phyloP scores from a whole-genome alignment of 2,113 vertebrate genomes.

The Taurulus bubalis region DNA sequence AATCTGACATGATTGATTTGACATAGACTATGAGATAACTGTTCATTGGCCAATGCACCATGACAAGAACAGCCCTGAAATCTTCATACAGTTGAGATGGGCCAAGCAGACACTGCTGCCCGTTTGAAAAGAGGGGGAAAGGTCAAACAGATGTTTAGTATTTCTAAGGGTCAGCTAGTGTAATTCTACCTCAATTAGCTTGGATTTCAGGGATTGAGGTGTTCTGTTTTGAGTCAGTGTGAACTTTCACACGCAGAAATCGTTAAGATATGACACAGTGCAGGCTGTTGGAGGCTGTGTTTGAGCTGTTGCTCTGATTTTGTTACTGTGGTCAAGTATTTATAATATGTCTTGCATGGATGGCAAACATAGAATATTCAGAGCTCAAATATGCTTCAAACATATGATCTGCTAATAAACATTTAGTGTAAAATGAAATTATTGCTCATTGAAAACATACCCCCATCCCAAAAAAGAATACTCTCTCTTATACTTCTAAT shows the following conservation, averaged over 20 bases:
- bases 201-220: conserved; percentile 50
- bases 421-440: conserved; percentile 6
- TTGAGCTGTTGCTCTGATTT: neutral
- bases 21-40: conserved; percentile 80
- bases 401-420: conserved; percentile 37
- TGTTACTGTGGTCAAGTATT: neutral
- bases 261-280: conserved; percentile 26
- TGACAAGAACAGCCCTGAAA: conserved; percentile 75
- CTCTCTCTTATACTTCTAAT: conserved; percentile 44
- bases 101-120: conserved; percentile 59
- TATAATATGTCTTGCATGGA: neutral
- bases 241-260: conserved; percentile 58
- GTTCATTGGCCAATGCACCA: conserved; percentile 76
- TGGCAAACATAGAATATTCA: neutral
- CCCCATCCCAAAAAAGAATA: conserved; percentile 6
- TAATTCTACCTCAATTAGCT: conserved; percentile 70
- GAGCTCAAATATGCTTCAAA: neutral
- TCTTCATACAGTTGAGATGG: conserved; percentile 47
- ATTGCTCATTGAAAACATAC: conserved; percentile 25
- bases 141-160: conserved; percentile 68
- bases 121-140: conserved; percentile 45
- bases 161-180: conserved; percentile 62
- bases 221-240: conserved; percentile 61
- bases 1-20: conserved; percentile 82
- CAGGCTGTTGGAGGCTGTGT: conserved; percentile 15